These are phyloP conservation scores for Argentina silus DNA, from an alignment of 2,797 vertebrate species.

Conservation along the genomic window DNA sequence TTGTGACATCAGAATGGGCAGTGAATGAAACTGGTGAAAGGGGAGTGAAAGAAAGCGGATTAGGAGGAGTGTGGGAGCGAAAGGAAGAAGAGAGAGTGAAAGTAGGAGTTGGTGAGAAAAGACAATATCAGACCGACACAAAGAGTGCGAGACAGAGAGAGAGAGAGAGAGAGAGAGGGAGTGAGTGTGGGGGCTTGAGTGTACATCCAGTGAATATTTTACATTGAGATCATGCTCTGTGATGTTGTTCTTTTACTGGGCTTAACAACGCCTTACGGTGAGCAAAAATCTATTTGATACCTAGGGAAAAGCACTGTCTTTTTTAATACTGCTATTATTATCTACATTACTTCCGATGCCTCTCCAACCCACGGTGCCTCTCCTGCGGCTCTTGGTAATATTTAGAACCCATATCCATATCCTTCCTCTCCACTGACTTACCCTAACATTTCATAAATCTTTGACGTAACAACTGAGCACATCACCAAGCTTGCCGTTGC, in stretches of 20 bases:
- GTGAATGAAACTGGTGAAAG: background rate
- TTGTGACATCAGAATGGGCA: background rate
- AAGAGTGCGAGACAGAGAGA: background rate
- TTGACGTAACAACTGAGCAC: conserved; percentile 23
- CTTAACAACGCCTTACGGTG: background rate
- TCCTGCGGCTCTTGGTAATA: conserved; percentile 3
- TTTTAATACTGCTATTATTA: background rate
- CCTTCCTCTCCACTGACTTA: conserved; percentile 10
- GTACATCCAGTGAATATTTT: background rate
- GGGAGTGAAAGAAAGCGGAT: background rate
- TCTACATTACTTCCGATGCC: background rate
- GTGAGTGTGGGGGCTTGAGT: background rate
- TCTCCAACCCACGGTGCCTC: background rate
- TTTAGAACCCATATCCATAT: conserved; percentile 14
- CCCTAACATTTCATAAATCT: conserved; percentile 19
- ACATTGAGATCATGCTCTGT: background rate
- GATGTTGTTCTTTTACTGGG: background rate
- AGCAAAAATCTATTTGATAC: background rate
- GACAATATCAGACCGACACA: background rate
- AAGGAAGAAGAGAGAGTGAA: background rate
- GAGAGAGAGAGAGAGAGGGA: background rate
- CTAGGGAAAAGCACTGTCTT: background rate
- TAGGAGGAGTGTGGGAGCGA: background rate
- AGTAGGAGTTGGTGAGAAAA: background rate
- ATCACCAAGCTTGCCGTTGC: conserved; percentile 15